Evolutionary conservation across 2,797 vertebrate genomes (phyloP).

Genomic region (Sparidentex hasta): DNA sequence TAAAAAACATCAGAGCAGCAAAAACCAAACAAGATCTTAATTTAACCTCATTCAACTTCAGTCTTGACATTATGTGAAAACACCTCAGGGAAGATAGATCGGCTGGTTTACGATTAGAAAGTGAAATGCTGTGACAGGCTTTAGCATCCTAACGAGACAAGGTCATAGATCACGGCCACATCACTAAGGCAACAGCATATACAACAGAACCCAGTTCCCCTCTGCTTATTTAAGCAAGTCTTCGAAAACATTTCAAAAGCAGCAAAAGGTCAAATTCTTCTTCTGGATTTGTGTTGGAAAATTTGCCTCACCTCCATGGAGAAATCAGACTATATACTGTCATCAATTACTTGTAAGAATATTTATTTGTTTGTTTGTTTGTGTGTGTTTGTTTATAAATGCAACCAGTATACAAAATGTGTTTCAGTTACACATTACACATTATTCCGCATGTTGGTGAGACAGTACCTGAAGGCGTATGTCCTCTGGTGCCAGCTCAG

Average conservation of each 20-base stretch:
- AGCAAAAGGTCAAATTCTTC: neutral
- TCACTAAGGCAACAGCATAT: neutral
- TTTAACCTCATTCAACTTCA: neutral
- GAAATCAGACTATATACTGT: neutral
- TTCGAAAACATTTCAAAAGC: neutral
- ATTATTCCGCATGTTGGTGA: neutral
- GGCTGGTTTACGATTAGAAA: neutral
- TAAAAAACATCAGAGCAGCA: neutral
- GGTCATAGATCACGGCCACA: constrained; percentile 5
- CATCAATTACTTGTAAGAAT: neutral
- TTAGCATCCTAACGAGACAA: neutral
- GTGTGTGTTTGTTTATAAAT: no score
- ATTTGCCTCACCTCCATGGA: neutral
- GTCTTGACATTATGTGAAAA: neutral
- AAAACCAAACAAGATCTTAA: neutral
- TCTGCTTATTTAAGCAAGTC: neutral
- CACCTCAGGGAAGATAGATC: neutral
- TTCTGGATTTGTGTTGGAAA: neutral
- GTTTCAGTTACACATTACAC: neutral
- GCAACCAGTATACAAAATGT: no score
- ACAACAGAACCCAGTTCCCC: constrained; percentile 1
- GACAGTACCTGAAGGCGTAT: constrained; percentile 95
- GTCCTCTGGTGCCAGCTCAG: constrained; percentile 99
- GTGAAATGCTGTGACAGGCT: neutral
- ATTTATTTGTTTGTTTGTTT: no score